Conservation (phyloP, 2,888 invertebrate species). For the Spisula solida region DNA sequence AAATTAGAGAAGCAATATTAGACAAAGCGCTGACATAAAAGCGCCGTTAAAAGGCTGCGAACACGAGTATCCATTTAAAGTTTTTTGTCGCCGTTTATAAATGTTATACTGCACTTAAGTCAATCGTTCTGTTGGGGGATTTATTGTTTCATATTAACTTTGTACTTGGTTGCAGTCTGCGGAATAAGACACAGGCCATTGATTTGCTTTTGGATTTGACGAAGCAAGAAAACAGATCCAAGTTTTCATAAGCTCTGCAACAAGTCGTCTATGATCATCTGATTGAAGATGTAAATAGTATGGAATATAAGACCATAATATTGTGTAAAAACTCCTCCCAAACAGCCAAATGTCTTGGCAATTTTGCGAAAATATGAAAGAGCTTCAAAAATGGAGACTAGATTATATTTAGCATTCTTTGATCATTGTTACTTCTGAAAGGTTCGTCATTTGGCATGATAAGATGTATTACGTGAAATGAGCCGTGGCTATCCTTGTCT, state of each 20-base stretch:
- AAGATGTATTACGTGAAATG: not conserved
- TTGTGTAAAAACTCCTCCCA: not conserved
- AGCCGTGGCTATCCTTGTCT: not conserved
- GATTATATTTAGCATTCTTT: not conserved
- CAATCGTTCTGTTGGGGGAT: not conserved
- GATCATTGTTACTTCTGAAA: not conserved
- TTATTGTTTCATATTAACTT: not conserved
- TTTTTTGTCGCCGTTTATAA: not conserved
- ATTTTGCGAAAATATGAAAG: not conserved
- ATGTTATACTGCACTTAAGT: not conserved
- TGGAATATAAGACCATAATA: not conserved
- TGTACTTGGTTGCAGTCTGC: not conserved
- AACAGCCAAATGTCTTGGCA: not conserved
- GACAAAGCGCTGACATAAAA: not conserved
- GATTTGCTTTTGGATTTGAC: not conserved
- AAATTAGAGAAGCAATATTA: not conserved
- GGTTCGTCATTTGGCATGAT: not conserved
- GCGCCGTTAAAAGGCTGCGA: not conserved
- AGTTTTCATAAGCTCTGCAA: not conserved
- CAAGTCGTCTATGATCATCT: not conserved
- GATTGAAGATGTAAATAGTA: conserved; percentile 11
- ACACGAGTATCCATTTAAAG: not conserved
- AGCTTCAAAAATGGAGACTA: not conserved
- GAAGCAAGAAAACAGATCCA: conserved; percentile 1
- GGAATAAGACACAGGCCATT: not conserved